phyloP scores from a whole-genome alignment of 2,797 vertebrate species.

The Pogoniulus pusillus region DNA sequence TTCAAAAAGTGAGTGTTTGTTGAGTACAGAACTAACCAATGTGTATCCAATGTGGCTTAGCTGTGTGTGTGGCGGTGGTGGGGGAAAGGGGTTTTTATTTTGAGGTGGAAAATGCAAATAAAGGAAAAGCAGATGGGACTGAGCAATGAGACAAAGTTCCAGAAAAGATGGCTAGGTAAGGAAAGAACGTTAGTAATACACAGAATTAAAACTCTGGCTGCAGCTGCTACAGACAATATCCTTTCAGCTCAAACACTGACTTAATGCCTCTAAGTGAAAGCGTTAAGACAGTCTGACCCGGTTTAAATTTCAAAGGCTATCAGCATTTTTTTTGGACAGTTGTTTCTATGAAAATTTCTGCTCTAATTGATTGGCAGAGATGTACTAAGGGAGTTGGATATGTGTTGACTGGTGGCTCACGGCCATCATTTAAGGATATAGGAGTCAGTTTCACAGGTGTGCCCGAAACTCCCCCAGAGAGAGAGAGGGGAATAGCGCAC shows the following conservation, averaged over 20 bases:
- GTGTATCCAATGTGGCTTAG: neutral
- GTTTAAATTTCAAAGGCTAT: slow-evolving; percentile 6
- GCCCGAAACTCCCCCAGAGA: neutral
- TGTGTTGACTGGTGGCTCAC: neutral
- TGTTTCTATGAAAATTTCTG: neutral
- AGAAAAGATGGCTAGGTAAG: slow-evolving; percentile 58
- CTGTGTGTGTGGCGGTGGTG: neutral
- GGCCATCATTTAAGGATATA: neutral
- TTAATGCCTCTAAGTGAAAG: slow-evolving; percentile 32
- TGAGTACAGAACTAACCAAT: neutral
- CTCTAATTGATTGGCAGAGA: neutral
- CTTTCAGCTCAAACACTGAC: slow-evolving; percentile 22
- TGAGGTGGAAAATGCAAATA: slow-evolving; percentile 48
- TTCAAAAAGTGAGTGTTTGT: slow-evolving; percentile 10
- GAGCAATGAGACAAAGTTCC: slow-evolving; percentile 61
- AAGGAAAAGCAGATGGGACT: slow-evolving; percentile 64
- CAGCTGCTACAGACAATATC: slow-evolving; percentile 55
- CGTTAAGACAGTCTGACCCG: slow-evolving; percentile 13
- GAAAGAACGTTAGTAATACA: slow-evolving; percentile 12
- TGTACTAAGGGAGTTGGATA: neutral
- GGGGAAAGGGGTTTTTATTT: neutral
- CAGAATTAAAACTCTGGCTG: neutral
- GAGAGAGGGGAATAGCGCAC: neutral
- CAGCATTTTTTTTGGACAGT: neutral
- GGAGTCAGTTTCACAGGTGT: neutral